These are phyloP conservation scores for Nasua narica DNA, from an alignment of 2,797 vertebrate genomes.

Conservation along the genomic window DNA sequence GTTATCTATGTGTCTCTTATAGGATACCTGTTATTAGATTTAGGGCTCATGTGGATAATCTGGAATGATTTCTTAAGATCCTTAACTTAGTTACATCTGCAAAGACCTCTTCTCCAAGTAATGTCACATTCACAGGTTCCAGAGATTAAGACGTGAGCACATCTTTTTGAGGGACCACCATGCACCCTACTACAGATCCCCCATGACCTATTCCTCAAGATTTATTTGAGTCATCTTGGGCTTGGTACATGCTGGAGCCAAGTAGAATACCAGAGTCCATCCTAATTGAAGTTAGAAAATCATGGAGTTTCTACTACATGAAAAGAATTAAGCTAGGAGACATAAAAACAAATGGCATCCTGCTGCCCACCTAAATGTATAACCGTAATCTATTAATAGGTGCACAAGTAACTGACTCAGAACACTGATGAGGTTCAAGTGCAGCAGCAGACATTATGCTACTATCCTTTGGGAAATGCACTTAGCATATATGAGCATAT, in stretches of 20 bases:
- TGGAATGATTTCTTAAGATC: neutral
- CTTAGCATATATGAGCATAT: neutral
- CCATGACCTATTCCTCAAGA: neutral
- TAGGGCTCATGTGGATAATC: neutral
- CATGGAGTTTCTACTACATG: neutral
- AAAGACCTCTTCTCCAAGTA: neutral
- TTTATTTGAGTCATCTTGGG: neutral
- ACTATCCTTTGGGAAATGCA: neutral
- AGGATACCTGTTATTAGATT: neutral
- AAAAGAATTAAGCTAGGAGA: neutral
- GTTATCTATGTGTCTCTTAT: neutral
- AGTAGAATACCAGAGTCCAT: neutral
- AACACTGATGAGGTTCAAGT: neutral
- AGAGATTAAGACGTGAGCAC: neutral
- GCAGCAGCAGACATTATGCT: neutral
- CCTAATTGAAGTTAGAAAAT: conserved; percentile 18
- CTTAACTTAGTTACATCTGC: neutral
- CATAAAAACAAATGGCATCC: neutral
- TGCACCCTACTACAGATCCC: neutral
- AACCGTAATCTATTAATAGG: neutral
- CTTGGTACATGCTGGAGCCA: neutral
- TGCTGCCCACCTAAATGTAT: neutral
- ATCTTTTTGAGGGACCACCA: neutral
- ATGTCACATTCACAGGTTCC: neutral
- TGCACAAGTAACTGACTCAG: neutral